Evolutionary conservation across 2,888 invertebrate species (phyloP).

Genomic region (Boloria euphrosyne): DNA sequence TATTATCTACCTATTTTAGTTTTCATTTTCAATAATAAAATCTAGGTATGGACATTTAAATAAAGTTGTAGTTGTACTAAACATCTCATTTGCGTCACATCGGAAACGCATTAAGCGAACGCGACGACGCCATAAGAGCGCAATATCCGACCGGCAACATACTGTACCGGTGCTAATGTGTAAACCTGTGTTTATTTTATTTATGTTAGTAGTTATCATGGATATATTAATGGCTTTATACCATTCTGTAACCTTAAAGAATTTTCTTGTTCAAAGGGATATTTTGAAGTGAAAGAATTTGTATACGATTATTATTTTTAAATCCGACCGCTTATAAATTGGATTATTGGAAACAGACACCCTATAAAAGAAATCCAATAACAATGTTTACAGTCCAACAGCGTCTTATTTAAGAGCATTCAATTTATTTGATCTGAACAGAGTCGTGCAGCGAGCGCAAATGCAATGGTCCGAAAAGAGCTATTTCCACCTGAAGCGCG

Average conservation of each 20-base stretch:
- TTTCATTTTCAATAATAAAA: background rate
- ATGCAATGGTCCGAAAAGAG: conserved; percentile 61
- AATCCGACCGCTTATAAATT: conserved; percentile 21
- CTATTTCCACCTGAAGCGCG: conserved; percentile 58
- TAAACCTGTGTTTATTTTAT: conserved; percentile 23
- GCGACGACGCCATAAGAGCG: conserved; percentile 67
- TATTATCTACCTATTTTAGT: background rate
- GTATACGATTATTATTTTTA: background rate
- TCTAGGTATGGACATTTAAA: conserved; percentile 32
- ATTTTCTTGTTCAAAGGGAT: too few relatives aligned
- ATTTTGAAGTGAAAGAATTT: too few relatives aligned
- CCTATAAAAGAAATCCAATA: conserved; percentile 42
- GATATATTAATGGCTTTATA: conserved; percentile 1
- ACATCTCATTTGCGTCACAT: conserved; percentile 76
- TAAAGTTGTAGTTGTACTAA: conserved; percentile 50
- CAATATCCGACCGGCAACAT: conserved; percentile 71
- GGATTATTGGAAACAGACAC: conserved; percentile 32
- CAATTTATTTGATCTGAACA: conserved; percentile 62
- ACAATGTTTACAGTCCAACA: conserved; percentile 47
- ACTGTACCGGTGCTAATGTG: conserved; percentile 36
- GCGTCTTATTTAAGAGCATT: conserved; percentile 50
- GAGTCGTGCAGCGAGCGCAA: conserved; percentile 50
- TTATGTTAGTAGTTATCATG: background rate
- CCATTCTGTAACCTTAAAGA: too few relatives aligned
- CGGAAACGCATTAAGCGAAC: conserved; percentile 75